Percentiles rank a stretch among this genome's conserved stretches.
Conservation (phyloP, 2,797 vertebrate species). For the Peromyscus attwateri region DNA sequence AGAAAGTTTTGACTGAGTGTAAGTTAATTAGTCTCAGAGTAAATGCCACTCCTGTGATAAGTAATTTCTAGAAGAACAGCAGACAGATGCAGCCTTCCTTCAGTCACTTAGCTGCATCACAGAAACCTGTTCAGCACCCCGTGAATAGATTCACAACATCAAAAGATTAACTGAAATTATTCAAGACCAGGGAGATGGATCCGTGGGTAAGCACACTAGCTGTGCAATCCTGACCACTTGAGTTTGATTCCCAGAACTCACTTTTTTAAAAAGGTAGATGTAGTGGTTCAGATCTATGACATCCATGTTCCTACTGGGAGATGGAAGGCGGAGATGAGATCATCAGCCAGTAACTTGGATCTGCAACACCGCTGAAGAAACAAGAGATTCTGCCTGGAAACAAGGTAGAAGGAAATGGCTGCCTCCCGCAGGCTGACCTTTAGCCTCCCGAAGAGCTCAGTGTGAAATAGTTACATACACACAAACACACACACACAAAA, state of each 20-base stretch:
- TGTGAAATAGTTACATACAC: neutral
- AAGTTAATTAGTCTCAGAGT: neutral
- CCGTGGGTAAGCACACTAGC: neutral
- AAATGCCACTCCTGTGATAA: neutral
- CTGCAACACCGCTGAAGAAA: neutral
- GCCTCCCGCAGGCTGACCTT: neutral
- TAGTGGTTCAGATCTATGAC: neutral
- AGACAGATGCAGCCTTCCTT: neutral
- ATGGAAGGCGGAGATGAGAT: neutral
- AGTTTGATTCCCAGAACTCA: neutral
- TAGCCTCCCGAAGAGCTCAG: neutral
- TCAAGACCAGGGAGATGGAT: neutral
- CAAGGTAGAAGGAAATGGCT: neutral
- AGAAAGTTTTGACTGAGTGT: neutral
- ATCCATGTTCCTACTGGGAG: neutral
- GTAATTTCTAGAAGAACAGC: neutral
- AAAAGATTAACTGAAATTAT: neutral
- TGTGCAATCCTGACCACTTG: neutral
- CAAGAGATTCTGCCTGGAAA: neutral
- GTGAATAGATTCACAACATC: neutral
- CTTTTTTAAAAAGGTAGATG: neutral
- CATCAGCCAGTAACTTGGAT: neutral
- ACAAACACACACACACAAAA: neutral
- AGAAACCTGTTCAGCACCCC: neutral
- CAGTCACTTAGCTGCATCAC: slow-evolving; percentile 2